Evolutionary conservation across 2,888 invertebrate genomes (phyloP).

Genomic region (Palloptera scutellata): DNA sequence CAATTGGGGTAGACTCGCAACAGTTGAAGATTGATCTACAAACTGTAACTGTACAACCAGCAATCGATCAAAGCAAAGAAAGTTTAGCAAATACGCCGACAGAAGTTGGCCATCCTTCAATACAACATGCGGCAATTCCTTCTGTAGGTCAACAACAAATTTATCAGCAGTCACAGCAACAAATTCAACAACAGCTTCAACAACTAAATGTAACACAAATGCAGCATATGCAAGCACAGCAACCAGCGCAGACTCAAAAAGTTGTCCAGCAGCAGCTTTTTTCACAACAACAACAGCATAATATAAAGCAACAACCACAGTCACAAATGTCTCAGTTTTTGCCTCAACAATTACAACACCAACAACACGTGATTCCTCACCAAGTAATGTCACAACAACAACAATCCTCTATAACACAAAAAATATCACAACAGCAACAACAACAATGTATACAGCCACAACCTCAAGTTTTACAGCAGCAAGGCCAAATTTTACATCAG

Average conservation of each 20-base stretch:
- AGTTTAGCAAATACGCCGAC: slow-evolving; percentile 54
- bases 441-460: slow-evolving; percentile 23
- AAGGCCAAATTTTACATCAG: slow-evolving; percentile 35
- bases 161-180: slow-evolving; percentile 22
- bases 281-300: slow-evolving; percentile 30
- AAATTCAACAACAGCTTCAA: slow-evolving; percentile 25
- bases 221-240: slow-evolving; percentile 15
- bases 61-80: slow-evolving; percentile 38
- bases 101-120: slow-evolving; percentile 47
- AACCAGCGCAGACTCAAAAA: slow-evolving; percentile 15
- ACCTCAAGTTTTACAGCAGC: slow-evolving; percentile 34
- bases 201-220: slow-evolving; percentile 16
- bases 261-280: slow-evolving; percentile 10
- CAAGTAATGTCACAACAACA: slow-evolving; percentile 10
- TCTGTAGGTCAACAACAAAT: slow-evolving; percentile 1
- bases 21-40: slow-evolving; percentile 30
- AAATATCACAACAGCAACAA: slow-evolving; percentile 14
- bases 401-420: too few species aligned
- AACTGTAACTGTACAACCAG: slow-evolving; percentile 10
- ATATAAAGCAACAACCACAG: slow-evolving; percentile 27
- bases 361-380: slow-evolving; percentile 32
- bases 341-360: slow-evolving; percentile 37
- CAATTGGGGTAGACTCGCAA: slow-evolving; percentile 15
- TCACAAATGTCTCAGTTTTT: slow-evolving; percentile 20
- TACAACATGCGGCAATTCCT: slow-evolving; percentile 41